These are phyloP conservation scores for Anthopleura xanthogrammica DNA, from an alignment of 92 coral and sea anemone genomes.

Conservation along the genomic window DNA sequence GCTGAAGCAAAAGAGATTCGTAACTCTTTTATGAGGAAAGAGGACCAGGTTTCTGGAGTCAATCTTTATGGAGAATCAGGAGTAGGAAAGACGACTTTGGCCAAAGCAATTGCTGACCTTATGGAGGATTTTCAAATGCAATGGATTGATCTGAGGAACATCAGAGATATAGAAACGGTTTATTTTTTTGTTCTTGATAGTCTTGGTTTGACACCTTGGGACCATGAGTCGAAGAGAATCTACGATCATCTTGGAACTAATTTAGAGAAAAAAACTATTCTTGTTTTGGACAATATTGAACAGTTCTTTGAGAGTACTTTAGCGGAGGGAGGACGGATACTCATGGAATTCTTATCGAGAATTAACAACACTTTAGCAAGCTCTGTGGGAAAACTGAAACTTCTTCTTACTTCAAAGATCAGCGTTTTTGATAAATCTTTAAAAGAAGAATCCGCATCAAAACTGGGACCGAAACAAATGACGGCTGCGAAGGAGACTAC, in stretches of 20 bases:
- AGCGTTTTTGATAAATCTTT: no score
- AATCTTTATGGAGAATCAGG: constrained; percentile 60
- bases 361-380: background rate
- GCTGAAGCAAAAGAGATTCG: constrained; percentile 26
- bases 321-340: background rate
- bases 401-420: no score
- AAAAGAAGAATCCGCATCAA: no score
- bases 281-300: constrained; percentile 60
- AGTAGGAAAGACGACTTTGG: constrained; percentile 72
- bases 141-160: constrained; percentile 39
- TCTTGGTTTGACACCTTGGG: constrained; percentile 10
- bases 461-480: no score
- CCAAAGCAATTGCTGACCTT: constrained; percentile 13
- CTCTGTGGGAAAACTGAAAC: no score
- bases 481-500: no score
- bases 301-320: constrained; percentile 3
- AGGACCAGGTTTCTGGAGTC: constrained; percentile 24
- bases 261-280: constrained; percentile 8
- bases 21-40: background rate
- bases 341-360: background rate
- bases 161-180: constrained; percentile 17
- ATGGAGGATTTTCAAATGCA: background rate
- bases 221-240: constrained; percentile 23
- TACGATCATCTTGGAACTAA: background rate
- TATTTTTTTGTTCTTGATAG: constrained; percentile 9